Evolutionary conservation across 2,888 invertebrate species (phyloP).

Genomic region (Charanyca ferruginea): DNA sequence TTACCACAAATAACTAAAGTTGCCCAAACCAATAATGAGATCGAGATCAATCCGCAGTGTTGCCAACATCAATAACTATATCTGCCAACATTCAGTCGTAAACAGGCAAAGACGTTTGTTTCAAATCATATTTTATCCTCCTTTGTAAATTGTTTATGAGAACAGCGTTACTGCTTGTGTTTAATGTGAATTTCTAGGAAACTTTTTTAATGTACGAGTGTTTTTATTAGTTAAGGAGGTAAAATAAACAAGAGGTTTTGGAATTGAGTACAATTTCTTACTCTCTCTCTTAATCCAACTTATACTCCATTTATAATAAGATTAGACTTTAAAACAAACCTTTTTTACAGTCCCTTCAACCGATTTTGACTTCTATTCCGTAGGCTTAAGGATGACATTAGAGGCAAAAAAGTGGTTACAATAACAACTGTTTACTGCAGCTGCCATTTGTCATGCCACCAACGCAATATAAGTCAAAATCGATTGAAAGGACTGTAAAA

Average conservation of each 20-base stretch:
- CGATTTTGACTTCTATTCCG: no score
- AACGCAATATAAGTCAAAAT: no score
- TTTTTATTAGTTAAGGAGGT: constrained; percentile 2
- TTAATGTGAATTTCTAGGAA: constrained; percentile 24
- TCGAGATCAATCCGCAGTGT: constrained; percentile 50
- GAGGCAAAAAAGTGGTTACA: no score
- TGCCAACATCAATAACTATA: constrained; percentile 61
- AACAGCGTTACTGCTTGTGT: constrained; percentile 24
- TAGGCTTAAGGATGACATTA: no score
- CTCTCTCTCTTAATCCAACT: no score
- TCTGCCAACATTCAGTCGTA: constrained; percentile 60
- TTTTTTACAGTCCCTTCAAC: no score
- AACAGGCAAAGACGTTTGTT: constrained; percentile 57
- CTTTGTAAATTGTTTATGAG: constrained; percentile 58
- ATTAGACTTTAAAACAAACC: no score
- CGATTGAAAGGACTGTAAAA: no score
- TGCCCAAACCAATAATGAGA: constrained; percentile 54
- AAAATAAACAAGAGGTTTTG: not conserved
- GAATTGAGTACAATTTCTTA: not conserved
- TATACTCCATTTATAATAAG: no score
- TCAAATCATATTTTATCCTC: constrained; percentile 61
- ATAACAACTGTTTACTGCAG: no score
- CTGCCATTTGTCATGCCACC: no score
- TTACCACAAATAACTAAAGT: constrained; percentile 25
- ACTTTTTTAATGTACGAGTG: not conserved